A percentile compares a stretch with the other conserved stretches of the same genome.
Conservation (phyloP, 2,888 invertebrate species). For the Scelioninae gen. 1 region DNA sequence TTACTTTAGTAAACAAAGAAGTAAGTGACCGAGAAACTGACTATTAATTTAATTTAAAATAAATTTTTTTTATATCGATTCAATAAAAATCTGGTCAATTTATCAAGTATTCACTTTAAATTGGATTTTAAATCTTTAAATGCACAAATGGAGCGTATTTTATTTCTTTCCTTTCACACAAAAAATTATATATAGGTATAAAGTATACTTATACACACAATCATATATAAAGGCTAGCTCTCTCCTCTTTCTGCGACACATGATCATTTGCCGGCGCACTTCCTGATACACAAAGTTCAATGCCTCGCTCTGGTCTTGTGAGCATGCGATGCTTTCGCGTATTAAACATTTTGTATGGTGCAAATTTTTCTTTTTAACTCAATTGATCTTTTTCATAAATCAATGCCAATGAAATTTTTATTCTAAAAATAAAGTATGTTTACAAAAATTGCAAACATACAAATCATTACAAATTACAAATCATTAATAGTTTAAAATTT, state of each 20-base stretch:
- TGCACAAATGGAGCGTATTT: conserved; percentile 18
- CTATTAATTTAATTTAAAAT: too few species aligned
- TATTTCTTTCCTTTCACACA: conserved; percentile 51
- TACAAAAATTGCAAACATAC: not conserved
- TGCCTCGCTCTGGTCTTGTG: conserved; percentile 49
- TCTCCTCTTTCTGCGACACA: conserved; percentile 55
- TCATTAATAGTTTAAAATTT: too few species aligned
- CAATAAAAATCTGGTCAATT: too few species aligned
- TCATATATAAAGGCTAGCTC: conserved; percentile 10
- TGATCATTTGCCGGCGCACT: conserved; percentile 49
- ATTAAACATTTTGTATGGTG: conserved; percentile 7
- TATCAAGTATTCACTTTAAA: conserved; percentile 8
- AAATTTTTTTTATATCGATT: too few species aligned
- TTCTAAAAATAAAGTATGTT: not conserved
- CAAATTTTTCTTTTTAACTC: conserved; percentile 5
- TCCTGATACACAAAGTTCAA: conserved; percentile 64
- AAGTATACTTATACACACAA: not conserved
- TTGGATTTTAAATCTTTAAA: conserved; percentile 18
- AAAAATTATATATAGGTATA: not conserved
- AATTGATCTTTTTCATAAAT: not conserved
- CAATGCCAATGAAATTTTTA: not conserved
- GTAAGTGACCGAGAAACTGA: too few species aligned
- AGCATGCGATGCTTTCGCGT: conserved; percentile 39
- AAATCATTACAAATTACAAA: too few species aligned
- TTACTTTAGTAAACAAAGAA: too few species aligned